These are phyloP conservation scores for Ictalurus punctatus DNA, from an alignment of 2,113 vertebrate genomes.

Conservation along the genomic window DNA sequence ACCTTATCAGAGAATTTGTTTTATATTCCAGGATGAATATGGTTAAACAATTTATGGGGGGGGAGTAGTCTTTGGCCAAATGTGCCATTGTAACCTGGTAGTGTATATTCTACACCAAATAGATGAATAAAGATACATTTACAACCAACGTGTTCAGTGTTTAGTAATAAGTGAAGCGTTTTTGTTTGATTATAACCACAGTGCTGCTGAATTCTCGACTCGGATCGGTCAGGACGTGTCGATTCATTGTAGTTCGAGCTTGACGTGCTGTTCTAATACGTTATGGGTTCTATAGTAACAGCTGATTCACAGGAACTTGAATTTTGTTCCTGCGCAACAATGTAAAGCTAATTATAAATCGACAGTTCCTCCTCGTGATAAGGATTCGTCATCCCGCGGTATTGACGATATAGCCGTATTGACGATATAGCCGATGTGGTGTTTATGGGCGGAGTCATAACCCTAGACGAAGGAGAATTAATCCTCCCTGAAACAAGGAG, in stretches of 20 bases:
- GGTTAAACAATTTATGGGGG: background rate
- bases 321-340: too few species aligned
- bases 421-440: too few species aligned
- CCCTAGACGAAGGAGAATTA: too few species aligned
- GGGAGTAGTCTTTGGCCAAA: slow-evolving; percentile 35
- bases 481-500: too few species aligned
- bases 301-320: background rate
- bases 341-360: background rate
- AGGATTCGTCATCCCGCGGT: too few species aligned
- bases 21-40: slow-evolving; percentile 36
- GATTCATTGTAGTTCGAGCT: too few species aligned
- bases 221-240: background rate
- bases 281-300: background rate
- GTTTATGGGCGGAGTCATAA: too few species aligned
- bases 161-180: background rate
- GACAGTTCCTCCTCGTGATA: too few species aligned
- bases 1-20: slow-evolving; percentile 39
- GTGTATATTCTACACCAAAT: slow-evolving; percentile 32
- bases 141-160: slow-evolving; percentile 9
- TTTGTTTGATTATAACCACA: background rate
- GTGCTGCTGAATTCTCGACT: background rate
- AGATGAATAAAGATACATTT: slow-evolving; percentile 38
- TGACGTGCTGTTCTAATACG: background rate
- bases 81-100: slow-evolving; percentile 28
- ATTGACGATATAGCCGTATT: too few species aligned